phyloP scores from a whole-genome alignment of 1,140 invertebrate species.

The Cyphomyrmex costatus region DNA sequence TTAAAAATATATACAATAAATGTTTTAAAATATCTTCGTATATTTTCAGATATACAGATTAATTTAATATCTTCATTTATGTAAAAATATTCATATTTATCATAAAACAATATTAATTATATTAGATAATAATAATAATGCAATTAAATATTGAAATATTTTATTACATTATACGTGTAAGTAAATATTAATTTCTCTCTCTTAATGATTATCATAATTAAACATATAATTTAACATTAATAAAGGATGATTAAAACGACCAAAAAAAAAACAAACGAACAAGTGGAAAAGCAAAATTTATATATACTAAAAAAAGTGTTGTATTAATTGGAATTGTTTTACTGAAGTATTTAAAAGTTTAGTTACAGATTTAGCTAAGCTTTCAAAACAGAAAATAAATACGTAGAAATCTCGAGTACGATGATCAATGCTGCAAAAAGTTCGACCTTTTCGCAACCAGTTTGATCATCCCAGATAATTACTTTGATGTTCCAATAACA shows the following conservation, averaged over 20 bases:
- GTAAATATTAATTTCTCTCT: neutral
- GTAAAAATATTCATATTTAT: neutral
- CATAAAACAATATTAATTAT: neutral
- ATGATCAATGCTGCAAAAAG: too few relatives aligned
- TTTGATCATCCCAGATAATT: too few relatives aligned
- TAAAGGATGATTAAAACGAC: neutral
- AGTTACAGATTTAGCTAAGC: too few relatives aligned
- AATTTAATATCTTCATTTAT: neutral
- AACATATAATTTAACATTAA: neutral
- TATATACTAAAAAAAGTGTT: neutral
- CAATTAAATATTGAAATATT: conserved; percentile 15
- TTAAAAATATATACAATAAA: neutral
- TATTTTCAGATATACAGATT: neutral
- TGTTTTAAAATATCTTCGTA: neutral
- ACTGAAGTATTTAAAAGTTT: too few relatives aligned
- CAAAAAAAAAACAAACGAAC: neutral
- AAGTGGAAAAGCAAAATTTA: neutral
- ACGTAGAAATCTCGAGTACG: too few relatives aligned
- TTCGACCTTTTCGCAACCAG: too few relatives aligned
- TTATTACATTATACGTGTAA: neutral
- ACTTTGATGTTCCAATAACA: too few relatives aligned
- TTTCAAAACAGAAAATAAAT: too few relatives aligned
- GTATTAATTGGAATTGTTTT: too few relatives aligned
- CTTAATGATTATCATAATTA: neutral
- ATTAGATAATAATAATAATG: neutral